Percentiles rank a stretch among this genome's conserved stretches.
phyloP scores from a whole-genome alignment of 2,797 vertebrate species.

The Silurus aristotelis region DNA sequence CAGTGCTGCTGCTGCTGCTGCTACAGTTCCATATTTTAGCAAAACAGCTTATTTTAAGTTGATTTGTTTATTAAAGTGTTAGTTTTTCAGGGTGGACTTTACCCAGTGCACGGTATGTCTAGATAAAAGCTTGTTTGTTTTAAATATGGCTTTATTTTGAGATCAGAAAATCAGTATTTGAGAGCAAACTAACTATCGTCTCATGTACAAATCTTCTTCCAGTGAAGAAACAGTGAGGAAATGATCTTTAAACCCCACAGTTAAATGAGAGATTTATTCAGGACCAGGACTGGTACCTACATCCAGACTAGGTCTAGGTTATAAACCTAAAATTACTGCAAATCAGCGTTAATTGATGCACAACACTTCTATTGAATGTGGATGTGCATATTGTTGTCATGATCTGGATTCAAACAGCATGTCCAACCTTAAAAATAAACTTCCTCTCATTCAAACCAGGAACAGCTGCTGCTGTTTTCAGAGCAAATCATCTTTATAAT shows the following conservation, averaged over 20 bases:
- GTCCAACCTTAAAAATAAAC: background rate
- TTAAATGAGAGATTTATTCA: background rate
- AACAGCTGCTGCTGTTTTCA: slow-evolving; percentile 9
- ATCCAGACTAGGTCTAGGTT: background rate
- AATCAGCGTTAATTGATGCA: background rate
- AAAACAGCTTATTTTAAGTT: too few species aligned
- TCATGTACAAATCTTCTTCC: too few species aligned
- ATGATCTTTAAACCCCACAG: background rate
- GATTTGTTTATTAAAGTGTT: too few species aligned
- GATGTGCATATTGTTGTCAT: background rate
- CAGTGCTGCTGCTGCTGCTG: background rate
- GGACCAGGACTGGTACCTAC: background rate
- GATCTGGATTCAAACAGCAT: background rate
- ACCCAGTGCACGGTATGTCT: background rate
- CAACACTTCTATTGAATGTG: background rate
- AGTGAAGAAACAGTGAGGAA: background rate
- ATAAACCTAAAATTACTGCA: background rate
- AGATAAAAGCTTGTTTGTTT: background rate
- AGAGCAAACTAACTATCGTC: background rate
- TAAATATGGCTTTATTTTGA: background rate
- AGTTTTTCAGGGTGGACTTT: background rate
- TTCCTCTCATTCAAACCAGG: slow-evolving; percentile 1
- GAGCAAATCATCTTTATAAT: background rate
- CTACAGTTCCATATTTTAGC: too few species aligned
- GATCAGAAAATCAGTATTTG: background rate